Conservation (phyloP, 2,113 vertebrate genomes). For the Zingel zingel region DNA sequence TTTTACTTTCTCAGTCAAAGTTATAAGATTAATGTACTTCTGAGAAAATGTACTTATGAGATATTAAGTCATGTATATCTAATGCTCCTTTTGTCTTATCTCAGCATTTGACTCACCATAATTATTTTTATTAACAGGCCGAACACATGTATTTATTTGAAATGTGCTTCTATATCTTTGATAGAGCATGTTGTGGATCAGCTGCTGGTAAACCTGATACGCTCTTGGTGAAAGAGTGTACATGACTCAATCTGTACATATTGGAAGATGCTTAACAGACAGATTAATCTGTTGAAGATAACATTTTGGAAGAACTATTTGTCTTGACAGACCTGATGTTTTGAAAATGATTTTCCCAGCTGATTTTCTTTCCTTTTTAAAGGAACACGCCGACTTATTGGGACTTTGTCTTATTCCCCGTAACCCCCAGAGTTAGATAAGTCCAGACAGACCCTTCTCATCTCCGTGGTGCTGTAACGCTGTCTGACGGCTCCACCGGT, state of each 20-base stretch:
- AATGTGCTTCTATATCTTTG: neutral
- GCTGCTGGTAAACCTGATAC: no score
- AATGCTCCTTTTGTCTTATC: neutral
- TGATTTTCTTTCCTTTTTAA: neutral
- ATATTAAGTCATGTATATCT: neutral
- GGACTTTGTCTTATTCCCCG: no score
- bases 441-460: no score
- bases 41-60: neutral
- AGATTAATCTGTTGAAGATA: no score
- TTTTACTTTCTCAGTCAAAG: neutral
- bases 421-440: no score
- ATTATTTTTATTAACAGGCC: neutral
- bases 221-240: no score
- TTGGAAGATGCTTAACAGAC: no score
- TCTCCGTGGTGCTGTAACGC: no score
- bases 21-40: neutral
- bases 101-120: neutral
- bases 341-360: neutral
- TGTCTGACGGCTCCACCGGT: no score
- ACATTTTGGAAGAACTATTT: neutral
- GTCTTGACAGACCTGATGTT: neutral
- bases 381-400: no score
- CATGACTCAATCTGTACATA: no score
- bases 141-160: neutral
- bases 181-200: neutral